These are phyloP conservation scores for Megalurothrips usitatus DNA, from an alignment of 2,888 invertebrate species.

Conservation along the genomic window DNA sequence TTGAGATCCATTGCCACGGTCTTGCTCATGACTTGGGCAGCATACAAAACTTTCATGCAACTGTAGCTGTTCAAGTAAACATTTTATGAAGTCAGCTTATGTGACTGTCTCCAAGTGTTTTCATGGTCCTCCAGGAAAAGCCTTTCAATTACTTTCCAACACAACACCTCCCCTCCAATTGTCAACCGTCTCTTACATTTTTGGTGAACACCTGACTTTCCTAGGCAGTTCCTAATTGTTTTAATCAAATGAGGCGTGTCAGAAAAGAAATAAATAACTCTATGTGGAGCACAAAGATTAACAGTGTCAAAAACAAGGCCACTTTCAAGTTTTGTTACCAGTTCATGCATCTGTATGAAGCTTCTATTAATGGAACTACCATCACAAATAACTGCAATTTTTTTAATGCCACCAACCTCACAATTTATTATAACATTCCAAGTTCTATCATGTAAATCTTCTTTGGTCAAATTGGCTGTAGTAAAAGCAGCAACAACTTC, in stretches of 20 bases:
- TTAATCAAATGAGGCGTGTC: not conserved
- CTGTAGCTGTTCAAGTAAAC: not conserved
- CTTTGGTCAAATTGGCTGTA: not conserved
- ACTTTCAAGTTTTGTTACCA: not conserved
- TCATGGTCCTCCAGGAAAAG: conserved; percentile 1
- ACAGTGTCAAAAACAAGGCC: not conserved
- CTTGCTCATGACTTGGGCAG: not conserved
- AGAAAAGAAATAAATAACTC: not conserved
- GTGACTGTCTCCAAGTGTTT: not conserved
- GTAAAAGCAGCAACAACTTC: not conserved
- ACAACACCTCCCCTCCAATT: not conserved
- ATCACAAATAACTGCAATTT: not conserved
- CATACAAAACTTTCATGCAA: not conserved
- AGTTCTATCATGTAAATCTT: not conserved
- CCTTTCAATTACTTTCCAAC: not conserved
- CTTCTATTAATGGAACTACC: not conserved
- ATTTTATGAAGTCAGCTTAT: not conserved
- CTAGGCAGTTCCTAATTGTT: not conserved
- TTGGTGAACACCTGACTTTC: not conserved
- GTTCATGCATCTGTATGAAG: not conserved
- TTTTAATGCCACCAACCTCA: not conserved
- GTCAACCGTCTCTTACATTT: not conserved
- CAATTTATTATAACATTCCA: not conserved
- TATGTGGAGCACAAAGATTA: not conserved
- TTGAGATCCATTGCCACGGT: not conserved